Base-by-base conservation (phyloP, 2,888 invertebrate genomes). In the Boloria selene region DNA sequence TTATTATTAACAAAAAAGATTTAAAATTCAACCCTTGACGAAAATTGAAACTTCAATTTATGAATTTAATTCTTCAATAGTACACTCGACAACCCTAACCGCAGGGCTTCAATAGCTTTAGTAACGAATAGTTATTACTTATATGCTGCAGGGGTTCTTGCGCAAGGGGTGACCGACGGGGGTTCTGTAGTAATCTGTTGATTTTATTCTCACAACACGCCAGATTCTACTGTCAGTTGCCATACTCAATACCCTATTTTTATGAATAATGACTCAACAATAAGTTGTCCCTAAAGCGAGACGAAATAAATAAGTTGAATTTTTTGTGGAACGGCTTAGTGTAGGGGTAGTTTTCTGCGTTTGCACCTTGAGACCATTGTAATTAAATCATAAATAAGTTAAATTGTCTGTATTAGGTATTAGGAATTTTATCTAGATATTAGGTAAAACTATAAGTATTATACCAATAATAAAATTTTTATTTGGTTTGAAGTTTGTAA, bases 151-250 rank as follows among this genome's bases (percentile, higher is more conserved):
- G 83, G 88, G 86, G 85, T 83, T 78, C 79, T 70, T 72, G 69
- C 77, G 79, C 79, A 75, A 76, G 79, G 85, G 84, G 79, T 77
- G 82, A 79, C 74, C 77, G 65, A 22, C 61, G 61, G 70, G 89
- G 88, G 84, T 77, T 80, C 85, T 79, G 79, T 80, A 77, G 84
- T 91, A 91, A 92, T 92, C 91, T 91, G 91, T 90, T 90, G 90
- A 91, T 91, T 91, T 90, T 90, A 89, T 90, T 89, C 90, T 87
- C 83, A 77, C 83, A 83, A 80, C 52, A 60, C 31, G 51, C 42
- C 60, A 60, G 52, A 78, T 82, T 82, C 73, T 69, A 72, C 74
- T 80, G 82, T 81, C 70, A 64, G 72, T 79, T 79, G 79, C 78
- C 75, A 74, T 77, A 80, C 71, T 74, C 77, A 75, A 82, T 83